Base-by-base conservation (phyloP, 2,113 vertebrate genomes). In the Vulpes ferrilata region DNA sequence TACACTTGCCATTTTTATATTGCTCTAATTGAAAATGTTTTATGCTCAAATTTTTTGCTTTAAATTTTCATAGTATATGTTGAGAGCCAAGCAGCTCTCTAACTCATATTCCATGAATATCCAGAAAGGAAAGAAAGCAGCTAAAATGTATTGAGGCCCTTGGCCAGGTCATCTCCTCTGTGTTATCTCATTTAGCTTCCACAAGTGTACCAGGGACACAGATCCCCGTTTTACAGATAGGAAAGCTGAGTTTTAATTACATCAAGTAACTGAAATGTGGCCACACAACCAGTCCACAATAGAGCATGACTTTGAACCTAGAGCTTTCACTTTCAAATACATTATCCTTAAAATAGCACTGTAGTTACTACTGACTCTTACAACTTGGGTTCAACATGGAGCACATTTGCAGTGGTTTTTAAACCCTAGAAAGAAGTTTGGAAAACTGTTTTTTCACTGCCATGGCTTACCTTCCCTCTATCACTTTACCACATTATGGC, bases 251-350 rank as follows among this genome's bases (percentile, higher is more conserved):
- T 78, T 35, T 76, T 11, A 55, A 17, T 48, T 23, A 90, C 67
- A 19, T 25, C 23, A 76, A 88, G 25, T 32, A 30, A 32, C 51
- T 3, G 7, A 73, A 55, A 30, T 25, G n/a, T 35, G 38, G 13
- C 57, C 64, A 51, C 51, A n/a, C 55, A 59, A 48, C 55, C 11
- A 53, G 30, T 59, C 53, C 12, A 3, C 20, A n/a, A 35, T 23
- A 86, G 60, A 78, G 38, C 60, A 60, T 73, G 79, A 38, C 64
- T 79, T 16, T 92, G 32, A 94, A 97, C 67, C 67, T 93, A 17
- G 64, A 23, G 27, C 55, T 69, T 89, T 78, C 38, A 53, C 11
- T 35, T 94, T 80, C 32, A 78, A 16, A 62, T 48, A 32, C 16
- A 55, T 17, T 82, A 19, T 12, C 73, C 35, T 87, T 48, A 15